These are phyloP conservation scores for Lomographa bimaculata DNA, from an alignment of 2,888 invertebrate genomes.

Conservation along the genomic window DNA sequence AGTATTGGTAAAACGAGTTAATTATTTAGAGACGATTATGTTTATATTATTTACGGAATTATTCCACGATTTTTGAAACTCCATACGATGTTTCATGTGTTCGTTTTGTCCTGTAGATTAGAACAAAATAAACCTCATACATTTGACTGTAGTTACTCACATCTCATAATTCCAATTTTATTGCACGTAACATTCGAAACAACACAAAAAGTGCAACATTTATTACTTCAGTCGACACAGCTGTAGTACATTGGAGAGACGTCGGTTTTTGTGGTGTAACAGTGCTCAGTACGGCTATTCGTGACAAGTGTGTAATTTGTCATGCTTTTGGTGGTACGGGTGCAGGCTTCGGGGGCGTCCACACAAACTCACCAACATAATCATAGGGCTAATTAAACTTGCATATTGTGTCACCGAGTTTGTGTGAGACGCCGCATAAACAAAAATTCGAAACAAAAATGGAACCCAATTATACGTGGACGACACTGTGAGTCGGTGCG, in stretches of 20 bases:
- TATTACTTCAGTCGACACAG: slow-evolving; percentile 21
- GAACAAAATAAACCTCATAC: slow-evolving; percentile 6
- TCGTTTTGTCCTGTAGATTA: slow-evolving; percentile 5
- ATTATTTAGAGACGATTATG: too few relatives aligned
- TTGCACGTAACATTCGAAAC: slow-evolving; percentile 19
- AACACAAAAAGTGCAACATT: slow-evolving; percentile 33
- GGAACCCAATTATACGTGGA: slow-evolving; percentile 58
- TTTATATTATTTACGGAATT: too few relatives aligned
- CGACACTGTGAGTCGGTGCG: slow-evolving; percentile 72
- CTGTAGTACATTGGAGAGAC: slow-evolving; percentile 27
- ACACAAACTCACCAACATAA: slow-evolving; percentile 52
- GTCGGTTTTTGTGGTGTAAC: slow-evolving; percentile 43
- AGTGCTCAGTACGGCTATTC: slow-evolving; percentile 52
- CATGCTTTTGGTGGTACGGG: slow-evolving; percentile 80
- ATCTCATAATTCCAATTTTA: background rate
- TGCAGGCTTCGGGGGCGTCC: slow-evolving; percentile 69
- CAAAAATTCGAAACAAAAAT: slow-evolving; percentile 55
- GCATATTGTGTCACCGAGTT: slow-evolving; percentile 42
- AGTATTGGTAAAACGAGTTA: too few relatives aligned
- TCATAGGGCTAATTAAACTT: slow-evolving; percentile 24
- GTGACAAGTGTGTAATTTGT: slow-evolving; percentile 58
- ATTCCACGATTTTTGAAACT: background rate
- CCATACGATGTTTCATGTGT: slow-evolving; percentile 5
- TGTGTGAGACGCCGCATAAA: slow-evolving; percentile 52
- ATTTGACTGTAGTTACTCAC: background rate